A percentile compares a stretch with the other conserved stretches of the same genome.
These are phyloP conservation scores for Tarsius wallacei DNA, from an alignment of 2,797 vertebrate species.

Conservation along the genomic window DNA sequence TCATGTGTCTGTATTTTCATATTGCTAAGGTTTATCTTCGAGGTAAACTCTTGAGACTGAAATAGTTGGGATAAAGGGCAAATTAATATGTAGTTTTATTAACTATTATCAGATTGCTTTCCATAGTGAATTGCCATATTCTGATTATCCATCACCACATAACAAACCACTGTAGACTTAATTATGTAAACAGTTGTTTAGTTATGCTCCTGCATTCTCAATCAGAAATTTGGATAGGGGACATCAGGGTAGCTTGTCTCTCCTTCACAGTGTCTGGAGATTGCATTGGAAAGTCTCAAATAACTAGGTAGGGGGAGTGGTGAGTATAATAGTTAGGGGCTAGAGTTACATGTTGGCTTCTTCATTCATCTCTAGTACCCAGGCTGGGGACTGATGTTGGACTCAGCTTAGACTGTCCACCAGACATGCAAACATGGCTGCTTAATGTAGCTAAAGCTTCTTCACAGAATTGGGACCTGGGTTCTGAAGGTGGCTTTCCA, in stretches of 20 bases:
- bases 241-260: not conserved
- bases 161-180: not conserved
- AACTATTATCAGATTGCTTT: conserved; percentile 8
- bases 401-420: not conserved
- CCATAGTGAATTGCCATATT: not conserved
- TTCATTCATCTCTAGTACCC: not conserved
- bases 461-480: not conserved
- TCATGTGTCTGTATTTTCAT: not conserved
- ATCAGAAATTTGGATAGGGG: not conserved
- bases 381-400: not conserved
- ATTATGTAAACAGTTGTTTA: conserved; percentile 4
- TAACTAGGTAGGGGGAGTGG: not conserved
- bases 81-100: conserved; percentile 22
- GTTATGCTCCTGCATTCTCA: not conserved
- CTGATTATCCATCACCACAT: not conserved
- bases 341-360: not conserved
- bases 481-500: not conserved
- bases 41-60: not conserved
- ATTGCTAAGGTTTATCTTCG: not conserved
- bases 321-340: not conserved
- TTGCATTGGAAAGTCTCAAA: not conserved
- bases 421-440: not conserved
- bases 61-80: not conserved
- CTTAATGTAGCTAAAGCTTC: not conserved
- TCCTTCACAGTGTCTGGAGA: not conserved